These are phyloP conservation scores for Diaprepes abbreviatus DNA, from an alignment of 2,888 invertebrate genomes.

Conservation along the genomic window DNA sequence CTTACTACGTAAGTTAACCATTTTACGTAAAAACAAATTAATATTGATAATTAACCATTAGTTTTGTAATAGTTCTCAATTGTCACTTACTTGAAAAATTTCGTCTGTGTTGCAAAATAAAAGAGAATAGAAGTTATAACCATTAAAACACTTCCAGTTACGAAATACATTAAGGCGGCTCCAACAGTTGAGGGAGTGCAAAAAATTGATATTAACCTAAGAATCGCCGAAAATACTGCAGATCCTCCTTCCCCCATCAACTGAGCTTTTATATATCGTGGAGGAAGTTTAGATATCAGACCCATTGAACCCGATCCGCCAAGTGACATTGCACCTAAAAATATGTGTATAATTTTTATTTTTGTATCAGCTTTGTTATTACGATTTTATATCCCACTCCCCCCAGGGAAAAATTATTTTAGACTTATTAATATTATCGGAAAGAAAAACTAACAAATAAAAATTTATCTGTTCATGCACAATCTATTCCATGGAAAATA, in stretches of 20 bases:
- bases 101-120: conserved; percentile 17
- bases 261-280: conserved; percentile 34
- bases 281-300: conserved; percentile 40
- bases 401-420: too few species aligned
- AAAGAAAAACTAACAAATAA: too few species aligned
- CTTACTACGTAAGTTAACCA: too few species aligned
- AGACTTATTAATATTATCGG: too few species aligned
- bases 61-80: too few species aligned
- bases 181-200: conserved; percentile 46
- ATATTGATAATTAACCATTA: too few species aligned
- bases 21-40: too few species aligned
- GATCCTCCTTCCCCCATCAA: conserved; percentile 36
- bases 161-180: conserved; percentile 51
- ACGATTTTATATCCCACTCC: too few species aligned
- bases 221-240: conserved; percentile 24
- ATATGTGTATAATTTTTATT: too few species aligned
- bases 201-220: conserved; percentile 49
- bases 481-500: too few species aligned
- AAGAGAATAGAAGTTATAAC: conserved; percentile 31
- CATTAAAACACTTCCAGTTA: conserved; percentile 44
- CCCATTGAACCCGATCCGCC: conserved; percentile 31
- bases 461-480: too few species aligned
- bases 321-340: conserved; percentile 31
- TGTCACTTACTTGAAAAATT: conserved; percentile 38
- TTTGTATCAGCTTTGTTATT: too few species aligned